Conservation (phyloP, 2,797 vertebrate species). For the Characodon lateralis region DNA sequence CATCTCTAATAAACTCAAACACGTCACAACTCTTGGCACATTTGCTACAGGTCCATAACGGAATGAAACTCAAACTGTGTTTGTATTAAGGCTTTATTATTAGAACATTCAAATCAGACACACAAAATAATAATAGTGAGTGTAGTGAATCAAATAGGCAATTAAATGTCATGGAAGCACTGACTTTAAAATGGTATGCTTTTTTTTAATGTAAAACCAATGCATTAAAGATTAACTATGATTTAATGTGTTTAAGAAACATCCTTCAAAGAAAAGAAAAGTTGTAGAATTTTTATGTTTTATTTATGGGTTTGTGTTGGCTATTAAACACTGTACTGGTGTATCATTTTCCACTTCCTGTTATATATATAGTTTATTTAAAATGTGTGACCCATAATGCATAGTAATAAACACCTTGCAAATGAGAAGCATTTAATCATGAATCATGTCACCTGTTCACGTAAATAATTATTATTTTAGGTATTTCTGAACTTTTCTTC, state of each 20-base stretch:
- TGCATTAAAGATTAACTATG: conserved; percentile 35
- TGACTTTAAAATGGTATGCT: conserved; percentile 42
- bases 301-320: neutral
- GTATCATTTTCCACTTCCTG: neutral
- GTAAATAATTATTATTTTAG: neutral
- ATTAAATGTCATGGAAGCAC: conserved; percentile 63
- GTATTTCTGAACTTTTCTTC: neutral
- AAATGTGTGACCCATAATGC: neutral
- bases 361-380: conserved; percentile 1
- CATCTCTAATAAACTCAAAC: conserved; percentile 99
- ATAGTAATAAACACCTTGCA: neutral
- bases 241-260: conserved; percentile 15
- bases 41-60: conserved; percentile 86
- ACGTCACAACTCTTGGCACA: conserved; percentile 94
- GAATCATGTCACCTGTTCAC: neutral
- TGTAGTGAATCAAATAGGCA: conserved; percentile 69
- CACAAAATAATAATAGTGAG: conserved; percentile 63
- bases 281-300: neutral
- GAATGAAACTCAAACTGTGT: conserved; percentile 97
- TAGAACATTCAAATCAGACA: conserved; percentile 88
- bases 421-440: neutral
- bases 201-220: conserved; percentile 32
- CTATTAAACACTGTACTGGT: neutral
- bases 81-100: conserved; percentile 89
- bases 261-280: neutral